Evolutionary conservation across 1,140 invertebrate species (phyloP), one percentile per base, ranked within the genome.

Genomic region (Eriosoma lanigerum): DNA sequence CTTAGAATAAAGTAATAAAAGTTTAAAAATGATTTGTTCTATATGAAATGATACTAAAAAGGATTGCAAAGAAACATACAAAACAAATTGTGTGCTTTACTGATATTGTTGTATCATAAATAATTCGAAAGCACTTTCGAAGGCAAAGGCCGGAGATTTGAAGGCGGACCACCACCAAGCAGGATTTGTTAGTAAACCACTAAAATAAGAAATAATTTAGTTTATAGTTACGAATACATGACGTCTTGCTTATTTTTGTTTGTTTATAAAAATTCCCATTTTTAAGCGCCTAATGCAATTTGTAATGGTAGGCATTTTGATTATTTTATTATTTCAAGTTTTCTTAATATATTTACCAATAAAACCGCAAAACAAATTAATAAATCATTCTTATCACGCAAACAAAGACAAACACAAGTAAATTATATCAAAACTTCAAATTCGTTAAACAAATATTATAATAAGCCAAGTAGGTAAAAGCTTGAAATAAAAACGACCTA

Each of bases 81-180:
- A 62, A 76, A 78, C 32, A 60, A 26, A 56, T 78, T 62, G 13
- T 10, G 38, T 21, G 38, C 56, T 78, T 62, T 48, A 62, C 56
- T 44, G 38, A 62, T 48, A 78, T 62, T 48, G 56, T 46, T 26
- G 54, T 60, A 19, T 26, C 54, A 78, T 78, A 78, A 78, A 78
- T 78, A 60, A 78, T 78, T 78, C 56, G 38, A 19, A 26, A 78
- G 21, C 56, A 46, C 75, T 60, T 78, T 78, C 24, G n/a, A 17
- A 19, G 32, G 54, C 21, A 19, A 19, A 10, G 32, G 54, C 13
- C 38, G 54, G 56, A 46, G 56, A 76, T 76, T 60, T 24, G 73
- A 10, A 76, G 75, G 56, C 13, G 75, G 75, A 29, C 54, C 12
- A 13, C 32, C 32, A 8, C 32, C 44, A 13, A 46, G 17, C 26